Percentiles rank a stretch among this genome's conserved stretches.
These are phyloP conservation scores for Machimus rusticus DNA, from an alignment of 2,888 invertebrate genomes.

Conservation along the genomic window DNA sequence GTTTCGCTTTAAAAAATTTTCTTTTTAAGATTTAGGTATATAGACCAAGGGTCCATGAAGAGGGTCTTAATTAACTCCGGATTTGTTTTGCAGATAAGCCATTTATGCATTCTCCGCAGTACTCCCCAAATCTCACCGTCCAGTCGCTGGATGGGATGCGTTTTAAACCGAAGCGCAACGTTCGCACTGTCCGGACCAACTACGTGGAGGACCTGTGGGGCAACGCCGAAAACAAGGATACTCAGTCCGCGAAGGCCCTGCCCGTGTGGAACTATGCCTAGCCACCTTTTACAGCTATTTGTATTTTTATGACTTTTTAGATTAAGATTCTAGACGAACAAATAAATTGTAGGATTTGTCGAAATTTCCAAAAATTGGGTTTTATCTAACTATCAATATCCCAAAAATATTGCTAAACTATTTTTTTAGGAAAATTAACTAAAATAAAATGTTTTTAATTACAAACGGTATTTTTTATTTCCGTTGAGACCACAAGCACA, in stretches of 20 bases:
- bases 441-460: no score
- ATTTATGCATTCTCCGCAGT: constrained; percentile 5
- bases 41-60: not conserved
- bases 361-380: not conserved
- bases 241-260: constrained; percentile 16
- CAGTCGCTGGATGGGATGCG: constrained; percentile 38
- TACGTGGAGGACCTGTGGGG: constrained; percentile 12
- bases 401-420: no score
- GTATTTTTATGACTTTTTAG: not conserved
- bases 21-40: constrained; percentile 1
- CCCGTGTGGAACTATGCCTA: constrained; percentile 38
- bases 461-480: no score
- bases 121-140: constrained; percentile 40
- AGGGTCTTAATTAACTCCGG: not conserved
- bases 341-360: not conserved
- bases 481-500: not conserved
- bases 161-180: not conserved
- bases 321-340: not conserved
- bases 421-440: no score
- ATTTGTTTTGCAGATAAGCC: constrained; percentile 14
- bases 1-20: not conserved
- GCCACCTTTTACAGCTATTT: not conserved
- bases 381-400: no score
- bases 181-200: not conserved
- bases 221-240: not conserved